Conservation (phyloP, 2,797 vertebrate genomes). For the Esox masquinongy region DNA sequence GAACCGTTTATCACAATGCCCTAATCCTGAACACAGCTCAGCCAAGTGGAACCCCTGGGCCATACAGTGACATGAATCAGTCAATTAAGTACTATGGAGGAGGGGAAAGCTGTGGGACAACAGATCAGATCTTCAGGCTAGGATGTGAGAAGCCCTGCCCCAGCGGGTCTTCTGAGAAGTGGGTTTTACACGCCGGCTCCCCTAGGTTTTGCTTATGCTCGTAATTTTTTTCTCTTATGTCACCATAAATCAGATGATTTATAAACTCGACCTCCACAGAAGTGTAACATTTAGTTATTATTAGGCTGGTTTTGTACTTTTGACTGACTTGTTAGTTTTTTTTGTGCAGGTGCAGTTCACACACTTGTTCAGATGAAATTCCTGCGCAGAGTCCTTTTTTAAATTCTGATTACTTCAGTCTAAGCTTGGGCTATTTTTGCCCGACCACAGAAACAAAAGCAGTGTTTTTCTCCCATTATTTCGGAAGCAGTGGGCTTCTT, state of each 20-base stretch:
- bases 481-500: not conserved
- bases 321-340: constrained; percentile 66
- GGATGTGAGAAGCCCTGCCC: not conserved
- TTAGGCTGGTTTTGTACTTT: constrained; percentile 55
- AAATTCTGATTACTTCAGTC: not conserved
- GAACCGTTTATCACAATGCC: not conserved
- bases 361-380: constrained; percentile 41
- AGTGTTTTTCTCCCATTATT: not conserved
- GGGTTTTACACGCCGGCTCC: constrained; percentile 51
- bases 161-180: not conserved
- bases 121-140: not conserved
- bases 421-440: not conserved
- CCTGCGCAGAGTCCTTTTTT: not conserved
- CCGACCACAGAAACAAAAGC: not conserved
- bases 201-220: constrained; percentile 65
- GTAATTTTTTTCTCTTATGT: constrained; percentile 61
- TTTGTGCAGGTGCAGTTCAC: constrained; percentile 42
- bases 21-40: not conserved
- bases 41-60: not conserved
- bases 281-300: constrained; percentile 70
- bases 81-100: not conserved
- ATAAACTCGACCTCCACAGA: constrained; percentile 63
- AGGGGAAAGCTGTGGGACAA: not conserved
- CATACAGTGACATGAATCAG: not conserved
- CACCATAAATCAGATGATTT: constrained; percentile 77